phyloP scores from a whole-genome alignment of 2,113 vertebrate genomes.

The Damaliscus lunatus region DNA sequence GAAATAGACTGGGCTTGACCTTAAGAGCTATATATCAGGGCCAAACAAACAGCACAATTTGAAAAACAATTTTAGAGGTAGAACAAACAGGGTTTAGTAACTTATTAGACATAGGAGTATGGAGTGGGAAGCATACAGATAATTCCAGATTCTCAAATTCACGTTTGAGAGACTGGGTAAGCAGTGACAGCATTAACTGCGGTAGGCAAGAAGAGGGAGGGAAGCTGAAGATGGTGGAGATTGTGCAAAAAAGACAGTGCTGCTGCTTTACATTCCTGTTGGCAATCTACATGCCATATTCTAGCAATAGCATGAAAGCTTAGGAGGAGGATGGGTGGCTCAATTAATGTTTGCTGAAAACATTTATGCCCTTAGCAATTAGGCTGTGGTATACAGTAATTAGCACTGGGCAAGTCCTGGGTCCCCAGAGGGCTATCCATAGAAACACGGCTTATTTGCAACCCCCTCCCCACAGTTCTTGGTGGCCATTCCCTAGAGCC shows the following conservation, averaged over 20 bases:
- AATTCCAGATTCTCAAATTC: constrained; percentile 29
- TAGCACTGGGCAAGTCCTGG: neutral
- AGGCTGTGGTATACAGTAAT: neutral
- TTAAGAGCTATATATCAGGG: neutral
- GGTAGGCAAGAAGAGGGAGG: neutral
- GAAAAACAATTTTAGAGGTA: neutral
- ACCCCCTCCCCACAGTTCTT: neutral
- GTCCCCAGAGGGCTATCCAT: constrained; percentile 12
- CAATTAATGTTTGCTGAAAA: neutral
- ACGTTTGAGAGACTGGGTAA: neutral
- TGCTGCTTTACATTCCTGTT: neutral
- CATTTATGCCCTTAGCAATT: neutral
- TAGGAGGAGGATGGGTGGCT: neutral
- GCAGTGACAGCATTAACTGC: neutral
- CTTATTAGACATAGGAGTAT: neutral
- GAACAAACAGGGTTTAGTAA: neutral
- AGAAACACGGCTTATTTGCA: constrained; percentile 6
- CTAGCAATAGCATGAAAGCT: neutral
- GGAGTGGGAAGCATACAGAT: neutral
- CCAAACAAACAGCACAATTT: neutral
- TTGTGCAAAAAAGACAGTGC: neutral
- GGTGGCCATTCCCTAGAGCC: constrained; percentile 43
- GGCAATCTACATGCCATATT: neutral
- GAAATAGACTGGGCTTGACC: neutral
- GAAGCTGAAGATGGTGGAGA: neutral